A percentile compares a stretch with the other conserved stretches of the same genome.
Conservation (phyloP, 2,888 invertebrate genomes). For the Aethes cnicana region DNA sequence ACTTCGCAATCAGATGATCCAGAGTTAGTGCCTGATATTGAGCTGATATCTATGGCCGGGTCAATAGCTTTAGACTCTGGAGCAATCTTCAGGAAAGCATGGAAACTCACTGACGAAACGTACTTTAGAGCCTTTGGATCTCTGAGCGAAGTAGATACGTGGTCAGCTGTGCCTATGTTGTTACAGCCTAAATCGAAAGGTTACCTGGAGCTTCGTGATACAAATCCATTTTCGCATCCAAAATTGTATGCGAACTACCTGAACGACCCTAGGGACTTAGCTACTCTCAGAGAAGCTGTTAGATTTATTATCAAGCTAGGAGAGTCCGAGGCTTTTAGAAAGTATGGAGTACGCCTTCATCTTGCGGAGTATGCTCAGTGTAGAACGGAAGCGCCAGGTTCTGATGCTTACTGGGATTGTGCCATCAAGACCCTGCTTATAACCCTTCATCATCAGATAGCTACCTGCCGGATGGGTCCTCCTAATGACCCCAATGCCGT, state of each 20-base stretch:
- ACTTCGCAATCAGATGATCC: slow-evolving; percentile 78
- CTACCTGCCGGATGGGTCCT: slow-evolving; percentile 88
- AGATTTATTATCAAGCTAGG: slow-evolving; percentile 83
- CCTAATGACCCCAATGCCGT: slow-evolving; percentile 83
- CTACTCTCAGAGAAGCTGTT: slow-evolving; percentile 82
- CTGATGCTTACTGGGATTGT: slow-evolving; percentile 88
- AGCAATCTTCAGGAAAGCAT: slow-evolving; percentile 72
- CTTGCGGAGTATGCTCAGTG: slow-evolving; percentile 82
- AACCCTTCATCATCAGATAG: slow-evolving; percentile 83
- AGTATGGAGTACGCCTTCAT: slow-evolving; percentile 77
- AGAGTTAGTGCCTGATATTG: slow-evolving; percentile 84
- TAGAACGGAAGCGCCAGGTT: slow-evolving; percentile 66
- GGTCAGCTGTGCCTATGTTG: slow-evolving; percentile 86
- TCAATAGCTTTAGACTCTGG: slow-evolving; percentile 84
- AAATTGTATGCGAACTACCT: slow-evolving; percentile 91
- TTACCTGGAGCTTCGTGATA: slow-evolving; percentile 85
- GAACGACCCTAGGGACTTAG: slow-evolving; percentile 84
- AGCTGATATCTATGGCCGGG: slow-evolving; percentile 84
- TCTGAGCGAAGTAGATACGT: slow-evolving; percentile 81
- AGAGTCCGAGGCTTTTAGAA: slow-evolving; percentile 82
- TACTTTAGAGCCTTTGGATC: slow-evolving; percentile 81
- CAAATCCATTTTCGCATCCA: slow-evolving; percentile 89
- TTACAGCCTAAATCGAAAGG: slow-evolving; percentile 89
- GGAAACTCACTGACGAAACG: slow-evolving; percentile 81
- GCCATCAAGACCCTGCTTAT: slow-evolving; percentile 82